Evolutionary conservation across 2,113 vertebrate species (phyloP).

Genomic region (Tinamus guttatus): DNA sequence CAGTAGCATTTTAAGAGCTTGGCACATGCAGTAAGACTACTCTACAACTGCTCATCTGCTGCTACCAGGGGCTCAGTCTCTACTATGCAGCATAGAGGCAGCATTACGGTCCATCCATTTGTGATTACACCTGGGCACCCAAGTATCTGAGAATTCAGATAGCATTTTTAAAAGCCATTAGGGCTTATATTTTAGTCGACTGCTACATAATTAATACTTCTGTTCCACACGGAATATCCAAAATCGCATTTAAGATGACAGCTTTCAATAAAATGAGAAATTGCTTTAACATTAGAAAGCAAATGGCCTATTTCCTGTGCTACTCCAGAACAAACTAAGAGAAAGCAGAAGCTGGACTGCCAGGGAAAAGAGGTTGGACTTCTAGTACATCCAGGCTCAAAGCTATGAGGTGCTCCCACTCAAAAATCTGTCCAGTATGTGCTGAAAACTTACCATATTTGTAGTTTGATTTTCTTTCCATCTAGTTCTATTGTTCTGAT

Average conservation of each 20-base stretch:
- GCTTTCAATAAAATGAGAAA: background rate
- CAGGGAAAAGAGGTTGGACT: background rate
- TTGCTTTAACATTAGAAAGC: background rate
- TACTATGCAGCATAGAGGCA: background rate
- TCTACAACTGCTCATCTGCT: background rate
- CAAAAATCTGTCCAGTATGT: background rate
- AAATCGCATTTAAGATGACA: background rate
- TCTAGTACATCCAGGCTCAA: background rate
- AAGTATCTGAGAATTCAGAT: background rate
- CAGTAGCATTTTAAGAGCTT: background rate
- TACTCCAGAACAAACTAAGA: background rate
- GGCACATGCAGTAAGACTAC: background rate
- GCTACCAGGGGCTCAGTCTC: background rate
- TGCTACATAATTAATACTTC: background rate
- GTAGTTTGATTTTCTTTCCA: constrained; percentile 97
- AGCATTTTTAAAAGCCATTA: background rate
- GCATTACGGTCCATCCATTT: background rate
- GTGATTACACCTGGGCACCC: background rate
- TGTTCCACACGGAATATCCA: background rate
- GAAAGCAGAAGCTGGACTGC: background rate
- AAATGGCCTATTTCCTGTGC: background rate
- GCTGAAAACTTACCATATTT: constrained; percentile 92
- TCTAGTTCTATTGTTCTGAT: constrained; percentile 97
- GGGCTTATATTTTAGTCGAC: background rate
- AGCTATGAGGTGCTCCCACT: background rate